Conservation (phyloP, 23 tunicate species). For the Halocynthia roretzi region DNA sequence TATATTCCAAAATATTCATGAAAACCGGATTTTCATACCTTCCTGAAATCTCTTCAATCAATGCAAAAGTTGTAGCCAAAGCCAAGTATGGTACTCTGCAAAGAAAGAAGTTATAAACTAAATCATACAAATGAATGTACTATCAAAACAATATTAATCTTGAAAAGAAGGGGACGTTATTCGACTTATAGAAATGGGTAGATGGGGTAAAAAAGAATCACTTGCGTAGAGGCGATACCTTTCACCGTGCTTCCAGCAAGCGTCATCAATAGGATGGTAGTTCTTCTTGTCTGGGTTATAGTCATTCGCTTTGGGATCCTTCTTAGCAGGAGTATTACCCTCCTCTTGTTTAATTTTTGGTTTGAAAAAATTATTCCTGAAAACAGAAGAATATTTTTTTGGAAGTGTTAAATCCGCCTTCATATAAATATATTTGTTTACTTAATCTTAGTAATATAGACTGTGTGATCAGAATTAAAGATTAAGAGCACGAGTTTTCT, state of each 20-base stretch:
- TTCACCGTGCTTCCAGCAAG: constrained; percentile 85
- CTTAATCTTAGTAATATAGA: too few relatives aligned
- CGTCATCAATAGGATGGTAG: constrained; percentile 88
- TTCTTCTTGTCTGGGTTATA: constrained; percentile 70
- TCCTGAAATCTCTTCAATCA: constrained; percentile 79
- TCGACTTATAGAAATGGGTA: not conserved
- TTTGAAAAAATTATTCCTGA: constrained; percentile 25
- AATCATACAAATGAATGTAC: not conserved
- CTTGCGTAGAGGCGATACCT: constrained; percentile 17
- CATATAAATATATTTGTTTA: too few relatives aligned
- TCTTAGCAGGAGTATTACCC: not conserved
- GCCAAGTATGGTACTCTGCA: constrained; percentile 87
- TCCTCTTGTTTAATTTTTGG: constrained; percentile 11
- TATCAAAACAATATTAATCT: not conserved
- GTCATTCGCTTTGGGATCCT: constrained; percentile 9
- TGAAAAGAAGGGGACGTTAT: not conserved
- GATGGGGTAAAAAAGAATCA: not conserved
- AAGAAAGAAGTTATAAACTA: not conserved
- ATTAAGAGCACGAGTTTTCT: too few relatives aligned
- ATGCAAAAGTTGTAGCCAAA: constrained; percentile 61
- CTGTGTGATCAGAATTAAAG: too few relatives aligned
- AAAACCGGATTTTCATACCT: constrained; percentile 16
- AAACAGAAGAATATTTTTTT: not conserved
- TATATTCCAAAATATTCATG: not conserved
- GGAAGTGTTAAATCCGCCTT: too few relatives aligned